These are phyloP conservation scores for Trichogramma dendrolimi DNA, from an alignment of 2,888 invertebrate genomes.

Conservation along the genomic window DNA sequence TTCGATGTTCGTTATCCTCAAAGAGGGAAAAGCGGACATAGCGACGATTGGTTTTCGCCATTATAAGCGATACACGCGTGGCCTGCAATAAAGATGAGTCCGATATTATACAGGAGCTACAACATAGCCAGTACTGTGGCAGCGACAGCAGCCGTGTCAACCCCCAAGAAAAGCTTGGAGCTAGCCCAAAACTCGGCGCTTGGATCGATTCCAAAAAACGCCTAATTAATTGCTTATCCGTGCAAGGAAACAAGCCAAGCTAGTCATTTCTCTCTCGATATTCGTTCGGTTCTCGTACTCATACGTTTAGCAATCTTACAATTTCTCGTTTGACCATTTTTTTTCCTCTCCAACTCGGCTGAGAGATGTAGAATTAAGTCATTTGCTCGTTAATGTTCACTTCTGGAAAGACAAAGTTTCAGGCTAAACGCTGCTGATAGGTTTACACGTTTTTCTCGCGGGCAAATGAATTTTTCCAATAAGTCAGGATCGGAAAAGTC, in stretches of 20 bases:
- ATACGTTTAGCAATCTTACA: conserved; percentile 7
- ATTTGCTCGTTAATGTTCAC: conserved; percentile 11
- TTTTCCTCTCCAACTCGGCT: neutral
- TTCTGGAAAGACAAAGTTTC: conserved; percentile 12
- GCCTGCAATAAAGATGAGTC: conserved; percentile 3
- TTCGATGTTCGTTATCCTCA: conserved; percentile 28
- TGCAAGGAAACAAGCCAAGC: conserved; percentile 28
- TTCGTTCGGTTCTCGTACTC: neutral
- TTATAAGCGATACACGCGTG: neutral
- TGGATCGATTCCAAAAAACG: conserved; percentile 26
- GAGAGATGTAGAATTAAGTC: conserved; percentile 8
- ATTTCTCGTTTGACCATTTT: conserved; percentile 13
- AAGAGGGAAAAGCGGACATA: conserved; percentile 50
- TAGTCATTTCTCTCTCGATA: conserved; percentile 23
- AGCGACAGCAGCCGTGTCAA: conserved; percentile 5
- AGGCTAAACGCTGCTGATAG: no score
- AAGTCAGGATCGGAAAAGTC: no score
- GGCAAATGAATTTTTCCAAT: no score
- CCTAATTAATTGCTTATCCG: conserved; percentile 30
- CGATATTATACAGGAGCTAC: neutral
- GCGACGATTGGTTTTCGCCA: conserved; percentile 8
- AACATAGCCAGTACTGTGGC: neutral
- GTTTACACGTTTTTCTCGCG: no score
- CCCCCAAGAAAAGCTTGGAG: conserved; percentile 24
- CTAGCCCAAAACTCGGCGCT: conserved; percentile 26